phyloP scores from a whole-genome alignment of 2,888 invertebrate species.

The Proisotoma minuta region DNA sequence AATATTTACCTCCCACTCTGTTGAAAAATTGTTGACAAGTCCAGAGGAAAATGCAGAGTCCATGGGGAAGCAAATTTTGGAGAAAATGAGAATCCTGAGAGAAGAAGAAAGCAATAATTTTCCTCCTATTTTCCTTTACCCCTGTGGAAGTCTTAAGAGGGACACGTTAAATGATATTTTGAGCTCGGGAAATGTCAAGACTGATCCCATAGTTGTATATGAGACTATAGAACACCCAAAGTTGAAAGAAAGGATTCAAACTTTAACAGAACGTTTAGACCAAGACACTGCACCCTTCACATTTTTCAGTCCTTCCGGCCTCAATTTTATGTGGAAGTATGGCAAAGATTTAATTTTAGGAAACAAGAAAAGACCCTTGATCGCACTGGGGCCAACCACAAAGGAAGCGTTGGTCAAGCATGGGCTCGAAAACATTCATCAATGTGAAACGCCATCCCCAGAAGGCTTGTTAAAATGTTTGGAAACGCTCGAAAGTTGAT shows the following conservation, averaged over 20 bases:
- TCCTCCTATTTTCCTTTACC: conserved; percentile 12
- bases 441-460: conserved; percentile 11
- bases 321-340: background rate
- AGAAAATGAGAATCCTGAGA: background rate
- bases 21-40: background rate
- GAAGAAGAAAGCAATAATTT: too few relatives aligned
- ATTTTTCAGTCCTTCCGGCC: conserved; percentile 18
- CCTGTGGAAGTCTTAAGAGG: conserved; percentile 15
- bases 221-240: conserved; percentile 15
- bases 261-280: background rate
- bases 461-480: conserved; percentile 5
- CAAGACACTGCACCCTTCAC: background rate
- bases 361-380: background rate
- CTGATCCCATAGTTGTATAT: conserved; percentile 13
- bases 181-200: background rate
- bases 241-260: background rate
- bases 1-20: background rate
- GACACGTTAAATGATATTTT: conserved; percentile 12
- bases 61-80: background rate
- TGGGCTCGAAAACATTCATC: conserved; percentile 1
- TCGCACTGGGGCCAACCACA: conserved; percentile 14
- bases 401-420: conserved; percentile 7
- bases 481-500: too few relatives aligned
- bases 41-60: conserved; percentile 7
- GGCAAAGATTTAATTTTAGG: background rate